A percentile compares a stretch with the other conserved stretches of the same genome.
phyloP scores from a whole-genome alignment of 2,113 vertebrate species.

The Emydura subglobosa region DNA sequence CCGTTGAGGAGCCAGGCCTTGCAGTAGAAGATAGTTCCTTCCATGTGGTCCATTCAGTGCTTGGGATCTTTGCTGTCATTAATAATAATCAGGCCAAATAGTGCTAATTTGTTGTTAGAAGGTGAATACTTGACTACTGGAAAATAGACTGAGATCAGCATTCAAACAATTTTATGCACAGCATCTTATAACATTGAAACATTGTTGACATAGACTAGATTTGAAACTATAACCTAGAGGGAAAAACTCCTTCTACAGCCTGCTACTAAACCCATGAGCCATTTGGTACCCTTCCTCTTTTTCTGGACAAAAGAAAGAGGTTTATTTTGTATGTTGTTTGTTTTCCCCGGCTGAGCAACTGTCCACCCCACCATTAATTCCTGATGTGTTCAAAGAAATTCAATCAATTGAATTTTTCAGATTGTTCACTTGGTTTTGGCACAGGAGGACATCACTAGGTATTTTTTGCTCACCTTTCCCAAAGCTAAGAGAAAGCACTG shows the following conservation, averaged over 20 bases:
- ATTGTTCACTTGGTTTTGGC: conserved; percentile 47
- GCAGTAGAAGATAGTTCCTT: neutral
- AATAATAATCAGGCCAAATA: neutral
- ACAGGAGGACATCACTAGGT: conserved; percentile 49
- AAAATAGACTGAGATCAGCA: neutral
- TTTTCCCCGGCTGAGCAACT: neutral
- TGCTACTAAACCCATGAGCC: neutral
- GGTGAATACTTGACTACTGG: neutral
- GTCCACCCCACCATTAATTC: neutral
- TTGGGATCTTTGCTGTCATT: neutral
- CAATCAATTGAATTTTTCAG: neutral
- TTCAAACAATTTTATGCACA: conserved; percentile 12
- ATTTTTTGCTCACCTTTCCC: conserved; percentile 62
- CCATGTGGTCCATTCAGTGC: neutral
- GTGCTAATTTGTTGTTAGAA: neutral
- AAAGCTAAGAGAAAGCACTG: conserved; percentile 14
- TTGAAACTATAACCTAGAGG: neutral
- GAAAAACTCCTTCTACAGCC: neutral
- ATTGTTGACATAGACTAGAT: neutral
- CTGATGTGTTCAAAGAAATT: conserved; percentile 12
- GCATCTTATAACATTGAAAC: neutral
- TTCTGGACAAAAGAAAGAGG: neutral
- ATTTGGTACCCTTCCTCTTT: neutral
- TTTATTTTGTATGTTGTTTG: neutral
- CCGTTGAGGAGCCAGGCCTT: neutral